Evolutionary conservation across 2,888 invertebrate genomes (phyloP).

Genomic region (Hypena proboscidalis): DNA sequence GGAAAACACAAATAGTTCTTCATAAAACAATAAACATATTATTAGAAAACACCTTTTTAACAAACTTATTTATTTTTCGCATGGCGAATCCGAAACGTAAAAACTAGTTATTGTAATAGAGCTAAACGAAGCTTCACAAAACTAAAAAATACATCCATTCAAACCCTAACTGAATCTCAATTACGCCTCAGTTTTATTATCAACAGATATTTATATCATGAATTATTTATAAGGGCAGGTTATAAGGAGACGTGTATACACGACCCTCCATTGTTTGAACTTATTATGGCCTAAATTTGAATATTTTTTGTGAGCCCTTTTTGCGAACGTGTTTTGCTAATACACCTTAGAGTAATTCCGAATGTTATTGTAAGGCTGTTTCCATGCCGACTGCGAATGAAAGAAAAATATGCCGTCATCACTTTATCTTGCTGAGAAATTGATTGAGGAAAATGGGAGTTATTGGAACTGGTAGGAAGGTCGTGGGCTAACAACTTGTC

Average conservation of each 20-base stretch:
- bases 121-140: background rate
- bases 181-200: conserved; percentile 7
- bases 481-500: conserved; percentile 1
- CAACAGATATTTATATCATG: conserved; percentile 37
- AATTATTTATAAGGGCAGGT: conserved; percentile 47
- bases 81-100: too few species aligned
- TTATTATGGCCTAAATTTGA: conserved; percentile 64
- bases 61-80: too few species aligned
- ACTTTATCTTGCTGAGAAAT: conserved; percentile 13
- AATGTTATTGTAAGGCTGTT: conserved; percentile 13
- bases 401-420: conserved; percentile 17
- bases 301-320: conserved; percentile 62
- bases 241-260: conserved; percentile 39
- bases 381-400: conserved; percentile 14
- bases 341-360: conserved; percentile 15
- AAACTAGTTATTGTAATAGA: too few species aligned
- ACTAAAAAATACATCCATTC: background rate
- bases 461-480: conserved; percentile 6
- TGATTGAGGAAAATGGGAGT: conserved; percentile 18
- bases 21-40: too few species aligned
- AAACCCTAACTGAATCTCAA: conserved; percentile 3
- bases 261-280: conserved; percentile 44
- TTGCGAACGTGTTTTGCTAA: conserved; percentile 50
- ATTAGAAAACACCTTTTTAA: too few species aligned
- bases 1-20: too few species aligned